Base-by-base conservation (phyloP, 2,113 vertebrate genomes). In the Rhabdornis inornatus region DNA sequence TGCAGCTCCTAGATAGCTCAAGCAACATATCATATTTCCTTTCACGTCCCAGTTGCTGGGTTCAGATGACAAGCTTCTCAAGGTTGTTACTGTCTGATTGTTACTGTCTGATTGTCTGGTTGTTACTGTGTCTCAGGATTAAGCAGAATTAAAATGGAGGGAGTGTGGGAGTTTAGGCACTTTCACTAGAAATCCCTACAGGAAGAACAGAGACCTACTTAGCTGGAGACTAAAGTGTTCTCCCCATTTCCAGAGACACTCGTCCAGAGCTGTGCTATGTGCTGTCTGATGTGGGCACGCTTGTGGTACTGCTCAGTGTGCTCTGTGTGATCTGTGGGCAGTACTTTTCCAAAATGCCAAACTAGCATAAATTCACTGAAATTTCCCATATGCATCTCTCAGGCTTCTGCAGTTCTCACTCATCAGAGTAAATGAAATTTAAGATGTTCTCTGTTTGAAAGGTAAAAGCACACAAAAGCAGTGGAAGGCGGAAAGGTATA, bases 211-310 rank as follows among this genome's bases (percentile, higher is more conserved):
- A 50, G 45, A 85, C 25, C 14, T 22, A 33, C 28, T 35, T 61
- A 63, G 33, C 16, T 45, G 39, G 50, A 74, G 31, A 8, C 30
- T 22, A 24, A 56, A 40, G 17, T 23, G 21, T 17, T 76, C 64
- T 71, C 40, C 25, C 7, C 0, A 5, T 27, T 86, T 70, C n/a
- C 60, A 65, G 53, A 65, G 57, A 30, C 23, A 21, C 27, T 64
- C 0, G 0, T 39, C 55, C 49, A 37, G 71, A 75, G n/a, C 15
- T 22, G 69, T 1, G n/a, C 37, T 52, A 28, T 0, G 0, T 14
- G n/a, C 70, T n/a, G 35, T 61, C 30, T 63, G 39, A 65, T 40
- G 30, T 22, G 74, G 79, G 33, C 69, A 83, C 15, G 22, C 39
- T 30, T 68, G 78, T 4, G 13, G 50, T 63, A 42, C 21, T 75